phyloP scores from a whole-genome alignment of 2,888 invertebrate genomes.

The Mesorhabditis sp. region DNA sequence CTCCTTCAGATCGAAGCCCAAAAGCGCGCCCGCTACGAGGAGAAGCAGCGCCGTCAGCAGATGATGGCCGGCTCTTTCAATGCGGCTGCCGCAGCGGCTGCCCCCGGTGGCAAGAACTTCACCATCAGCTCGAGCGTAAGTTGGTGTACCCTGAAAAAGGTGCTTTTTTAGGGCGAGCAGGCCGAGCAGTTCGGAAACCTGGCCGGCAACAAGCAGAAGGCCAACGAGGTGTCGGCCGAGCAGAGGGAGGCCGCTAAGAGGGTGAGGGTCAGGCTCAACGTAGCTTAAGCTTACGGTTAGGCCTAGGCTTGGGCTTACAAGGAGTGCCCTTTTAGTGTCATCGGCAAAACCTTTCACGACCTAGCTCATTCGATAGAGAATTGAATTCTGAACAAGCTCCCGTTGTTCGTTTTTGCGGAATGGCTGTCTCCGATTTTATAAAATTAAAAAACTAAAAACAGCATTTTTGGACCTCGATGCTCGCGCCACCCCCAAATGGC shows the following conservation, averaged over 20 bases:
- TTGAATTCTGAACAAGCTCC: too few species aligned
- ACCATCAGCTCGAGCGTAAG: conserved; percentile 34
- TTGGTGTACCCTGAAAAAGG: conserved; percentile 5
- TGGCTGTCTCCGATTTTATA: too few species aligned
- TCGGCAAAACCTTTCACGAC: too few species aligned
- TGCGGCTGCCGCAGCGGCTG: conserved; percentile 39
- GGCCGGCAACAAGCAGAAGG: conserved; percentile 21
- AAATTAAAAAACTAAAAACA: too few species aligned
- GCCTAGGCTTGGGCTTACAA: too few species aligned
- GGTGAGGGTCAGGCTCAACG: conserved; percentile 8
- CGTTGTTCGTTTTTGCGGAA: too few species aligned
- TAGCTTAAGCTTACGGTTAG: too few species aligned
- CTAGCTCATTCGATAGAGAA: too few species aligned
- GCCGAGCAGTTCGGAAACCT: conserved; percentile 43
- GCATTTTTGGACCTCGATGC: too few species aligned
- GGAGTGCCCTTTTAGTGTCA: too few species aligned
- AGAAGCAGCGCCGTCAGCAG: conserved; percentile 55
- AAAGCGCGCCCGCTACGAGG: conserved; percentile 58
- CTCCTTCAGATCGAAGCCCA: conserved; percentile 36
- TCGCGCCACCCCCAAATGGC: too few species aligned
- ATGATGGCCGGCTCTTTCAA: conserved; percentile 58
- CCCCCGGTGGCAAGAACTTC: conserved; percentile 51
- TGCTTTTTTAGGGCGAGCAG: conserved; percentile 32
- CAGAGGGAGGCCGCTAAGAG: conserved; percentile 51
- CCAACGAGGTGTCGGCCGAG: conserved; percentile 31